Evolutionary conservation across 2,797 vertebrate genomes (phyloP).

Genomic region (Hybognathus amarus): DNA sequence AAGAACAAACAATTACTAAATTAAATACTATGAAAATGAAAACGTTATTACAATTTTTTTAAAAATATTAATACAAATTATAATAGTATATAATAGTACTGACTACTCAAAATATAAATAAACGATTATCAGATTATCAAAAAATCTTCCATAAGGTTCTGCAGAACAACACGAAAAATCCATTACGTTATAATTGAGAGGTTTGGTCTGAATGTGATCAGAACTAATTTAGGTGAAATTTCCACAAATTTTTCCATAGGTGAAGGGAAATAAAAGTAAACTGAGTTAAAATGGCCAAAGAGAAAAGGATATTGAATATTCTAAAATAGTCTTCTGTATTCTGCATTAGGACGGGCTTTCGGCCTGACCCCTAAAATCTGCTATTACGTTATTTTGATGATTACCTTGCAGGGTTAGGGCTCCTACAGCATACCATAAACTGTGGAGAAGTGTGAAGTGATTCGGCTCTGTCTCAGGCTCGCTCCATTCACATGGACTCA

Average conservation of each 20-base stretch:
- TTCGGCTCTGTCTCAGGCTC: slow-evolving; percentile 82
- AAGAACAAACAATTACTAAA: background rate
- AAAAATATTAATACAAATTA: background rate
- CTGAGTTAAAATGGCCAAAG: background rate
- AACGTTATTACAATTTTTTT: background rate
- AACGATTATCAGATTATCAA: background rate
- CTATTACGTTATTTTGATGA: background rate
- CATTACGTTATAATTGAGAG: background rate
- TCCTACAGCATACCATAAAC: slow-evolving; percentile 88
- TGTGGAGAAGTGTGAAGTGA: slow-evolving; percentile 83
- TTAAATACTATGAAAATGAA: background rate
- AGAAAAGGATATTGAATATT: background rate
- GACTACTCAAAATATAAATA: background rate
- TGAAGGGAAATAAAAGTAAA: background rate
- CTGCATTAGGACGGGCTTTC: background rate
- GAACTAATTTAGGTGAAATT: background rate
- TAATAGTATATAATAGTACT: background rate
- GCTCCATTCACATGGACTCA: slow-evolving; percentile 89
- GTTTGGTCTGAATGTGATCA: background rate
- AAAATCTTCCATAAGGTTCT: background rate
- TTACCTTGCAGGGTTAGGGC: slow-evolving; percentile 88
- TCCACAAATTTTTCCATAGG: background rate
- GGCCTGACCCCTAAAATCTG: background rate
- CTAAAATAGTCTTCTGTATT: background rate
- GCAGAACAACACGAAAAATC: no score